Evolutionary conservation across 64 coral and sea anemone genomes (phyloP).

Genomic region (Pocillopora damicornis): DNA sequence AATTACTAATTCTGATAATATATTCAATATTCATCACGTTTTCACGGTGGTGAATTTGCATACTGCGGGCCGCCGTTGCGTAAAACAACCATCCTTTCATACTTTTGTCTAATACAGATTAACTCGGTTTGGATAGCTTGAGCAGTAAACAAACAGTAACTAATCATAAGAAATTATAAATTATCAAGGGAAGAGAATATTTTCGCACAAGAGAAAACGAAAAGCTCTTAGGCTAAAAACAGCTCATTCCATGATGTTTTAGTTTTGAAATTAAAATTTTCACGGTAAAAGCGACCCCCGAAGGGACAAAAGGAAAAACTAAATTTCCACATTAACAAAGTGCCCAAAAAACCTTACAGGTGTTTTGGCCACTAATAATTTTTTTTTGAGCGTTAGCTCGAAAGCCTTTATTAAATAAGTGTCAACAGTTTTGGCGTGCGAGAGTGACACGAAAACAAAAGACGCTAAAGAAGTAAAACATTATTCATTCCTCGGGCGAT

Average conservation of each 20-base stretch:
- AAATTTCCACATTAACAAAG: background rate
- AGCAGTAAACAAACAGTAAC: background rate
- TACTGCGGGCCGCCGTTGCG: background rate
- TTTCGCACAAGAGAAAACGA: background rate
- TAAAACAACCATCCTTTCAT: background rate
- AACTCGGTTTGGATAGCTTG: background rate
- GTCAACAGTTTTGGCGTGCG: background rate
- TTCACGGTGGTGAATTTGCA: slow-evolving; percentile 9
- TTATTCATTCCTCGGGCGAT: no score
- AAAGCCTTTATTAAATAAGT: background rate
- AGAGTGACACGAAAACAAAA: background rate
- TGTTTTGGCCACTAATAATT: background rate
- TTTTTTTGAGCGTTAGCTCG: background rate
- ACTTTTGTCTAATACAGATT: slow-evolving; percentile 3
- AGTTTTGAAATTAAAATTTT: background rate
- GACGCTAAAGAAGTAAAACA: no score
- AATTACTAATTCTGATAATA: background rate
- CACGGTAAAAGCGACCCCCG: background rate
- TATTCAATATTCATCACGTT: slow-evolving; percentile 26
- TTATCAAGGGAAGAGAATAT: no score
- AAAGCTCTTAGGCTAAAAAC: no score
- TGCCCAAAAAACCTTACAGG: background rate
- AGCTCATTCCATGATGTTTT: background rate
- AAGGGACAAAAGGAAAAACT: background rate
- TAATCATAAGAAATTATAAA: no score